phyloP scores from a whole-genome alignment of 2,113 vertebrate species.

The Dromiciops gliroides region DNA sequence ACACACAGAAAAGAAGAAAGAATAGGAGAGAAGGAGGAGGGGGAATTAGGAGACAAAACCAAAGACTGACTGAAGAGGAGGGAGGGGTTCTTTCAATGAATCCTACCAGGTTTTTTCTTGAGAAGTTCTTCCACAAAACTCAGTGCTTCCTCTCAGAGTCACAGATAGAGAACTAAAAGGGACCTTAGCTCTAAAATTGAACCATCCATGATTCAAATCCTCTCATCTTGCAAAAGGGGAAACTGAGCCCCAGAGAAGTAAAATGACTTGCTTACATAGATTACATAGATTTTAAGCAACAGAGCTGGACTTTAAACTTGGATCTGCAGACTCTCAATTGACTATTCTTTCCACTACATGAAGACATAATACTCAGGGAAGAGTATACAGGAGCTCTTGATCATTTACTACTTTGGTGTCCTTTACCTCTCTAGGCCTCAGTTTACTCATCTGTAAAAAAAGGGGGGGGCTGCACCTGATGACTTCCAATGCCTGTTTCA shows the following conservation, averaged over 20 bases:
- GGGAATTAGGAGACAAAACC: no score
- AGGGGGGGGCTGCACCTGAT: not conserved
- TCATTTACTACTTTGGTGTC: not conserved
- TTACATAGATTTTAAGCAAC: not conserved
- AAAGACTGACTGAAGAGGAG: not conserved
- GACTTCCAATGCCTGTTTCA: not conserved
- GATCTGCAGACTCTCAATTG: not conserved
- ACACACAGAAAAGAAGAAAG: no score
- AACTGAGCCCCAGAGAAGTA: not conserved
- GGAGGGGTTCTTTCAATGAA: not conserved
- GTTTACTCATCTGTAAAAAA: not conserved
- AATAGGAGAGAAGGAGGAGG: no score
- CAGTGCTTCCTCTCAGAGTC: not conserved
- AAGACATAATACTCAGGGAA: not conserved
- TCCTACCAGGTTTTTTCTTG: not conserved
- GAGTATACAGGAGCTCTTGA: not conserved
- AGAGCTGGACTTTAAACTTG: not conserved
- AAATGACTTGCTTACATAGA: not conserved
- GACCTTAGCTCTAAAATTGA: not conserved
- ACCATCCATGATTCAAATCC: not conserved
- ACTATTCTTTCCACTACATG: not conserved
- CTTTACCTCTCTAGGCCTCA: not conserved
- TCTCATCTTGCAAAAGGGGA: not conserved
- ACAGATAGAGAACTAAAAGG: not conserved
- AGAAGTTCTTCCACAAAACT: not conserved